phyloP scores from a whole-genome alignment of 1,140 invertebrate genomes.

The Zaprionus kolodkinae region DNA sequence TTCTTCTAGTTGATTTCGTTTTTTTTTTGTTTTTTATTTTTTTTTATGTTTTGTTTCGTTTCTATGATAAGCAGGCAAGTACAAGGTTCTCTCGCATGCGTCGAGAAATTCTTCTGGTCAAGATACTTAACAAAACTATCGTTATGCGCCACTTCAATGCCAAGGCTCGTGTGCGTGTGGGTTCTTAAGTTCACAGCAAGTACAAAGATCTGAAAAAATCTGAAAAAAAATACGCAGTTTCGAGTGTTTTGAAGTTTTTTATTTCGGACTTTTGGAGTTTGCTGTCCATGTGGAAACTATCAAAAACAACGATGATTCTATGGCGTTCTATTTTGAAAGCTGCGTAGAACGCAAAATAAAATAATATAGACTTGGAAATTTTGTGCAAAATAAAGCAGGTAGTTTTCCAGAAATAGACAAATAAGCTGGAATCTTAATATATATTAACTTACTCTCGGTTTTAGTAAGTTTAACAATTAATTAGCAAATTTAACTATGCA shows the following conservation, averaged over 20 bases:
- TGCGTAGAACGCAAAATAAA: not conserved
- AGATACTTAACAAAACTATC: constrained; percentile 50
- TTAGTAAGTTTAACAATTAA: too few species aligned
- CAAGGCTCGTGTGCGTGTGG: constrained; percentile 30
- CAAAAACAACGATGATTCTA: constrained; percentile 8
- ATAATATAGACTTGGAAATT: not conserved
- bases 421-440: too few species aligned
- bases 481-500: too few species aligned
- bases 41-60: constrained; percentile 6
- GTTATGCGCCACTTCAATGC: constrained; percentile 42
- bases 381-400: not conserved
- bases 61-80: constrained; percentile 38
- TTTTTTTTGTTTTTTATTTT: not conserved
- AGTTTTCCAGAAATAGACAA: not conserved
- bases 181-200: constrained; percentile 22
- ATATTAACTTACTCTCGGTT: too few species aligned
- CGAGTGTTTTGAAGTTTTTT: constrained; percentile 12
- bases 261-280: constrained; percentile 9
- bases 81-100: constrained; percentile 37
- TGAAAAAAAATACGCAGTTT: constrained; percentile 34
- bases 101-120: constrained; percentile 22
- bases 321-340: constrained; percentile 7
- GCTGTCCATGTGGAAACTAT: not conserved
- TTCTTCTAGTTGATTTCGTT: not conserved
- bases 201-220: constrained; percentile 31